Conservation (phyloP, 2,113 vertebrate genomes). For the Chlamydotis undulata region DNA sequence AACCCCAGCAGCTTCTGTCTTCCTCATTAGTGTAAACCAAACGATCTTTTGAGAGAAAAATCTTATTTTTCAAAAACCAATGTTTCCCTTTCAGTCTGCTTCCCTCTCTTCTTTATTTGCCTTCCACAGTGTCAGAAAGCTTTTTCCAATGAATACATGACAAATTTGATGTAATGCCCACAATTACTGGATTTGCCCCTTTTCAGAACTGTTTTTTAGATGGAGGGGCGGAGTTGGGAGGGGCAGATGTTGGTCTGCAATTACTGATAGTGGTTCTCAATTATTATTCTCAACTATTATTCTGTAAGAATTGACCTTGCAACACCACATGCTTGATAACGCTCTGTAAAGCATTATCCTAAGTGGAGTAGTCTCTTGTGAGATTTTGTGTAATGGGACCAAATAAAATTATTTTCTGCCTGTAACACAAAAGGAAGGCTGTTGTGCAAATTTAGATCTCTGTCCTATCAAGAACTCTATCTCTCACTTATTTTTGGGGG, state of each 20-base stretch:
- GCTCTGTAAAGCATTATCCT: neutral
- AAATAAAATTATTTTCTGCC: neutral
- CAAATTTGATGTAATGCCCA: neutral
- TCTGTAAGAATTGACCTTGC: neutral
- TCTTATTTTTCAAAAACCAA: neutral
- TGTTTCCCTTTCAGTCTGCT: neutral
- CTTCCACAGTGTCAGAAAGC: neutral
- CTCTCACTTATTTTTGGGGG: neutral
- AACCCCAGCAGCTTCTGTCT: neutral
- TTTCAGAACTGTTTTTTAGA: neutral
- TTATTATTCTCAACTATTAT: neutral
- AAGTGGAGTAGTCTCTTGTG: neutral
- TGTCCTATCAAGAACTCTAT: neutral
- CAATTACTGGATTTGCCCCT: neutral
- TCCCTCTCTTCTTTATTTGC: neutral
- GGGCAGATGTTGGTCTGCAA: neutral
- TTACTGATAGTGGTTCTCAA: neutral
- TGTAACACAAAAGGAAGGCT: neutral
- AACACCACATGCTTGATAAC: neutral
- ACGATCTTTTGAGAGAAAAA: neutral
- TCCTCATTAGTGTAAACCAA: neutral
- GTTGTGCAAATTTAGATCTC: neutral
- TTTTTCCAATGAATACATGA: neutral
- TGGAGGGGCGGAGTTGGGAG: neutral
- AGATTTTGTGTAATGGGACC: neutral